Conservation (phyloP, 2,113 vertebrate genomes). For the Chloebia gouldiae region DNA sequence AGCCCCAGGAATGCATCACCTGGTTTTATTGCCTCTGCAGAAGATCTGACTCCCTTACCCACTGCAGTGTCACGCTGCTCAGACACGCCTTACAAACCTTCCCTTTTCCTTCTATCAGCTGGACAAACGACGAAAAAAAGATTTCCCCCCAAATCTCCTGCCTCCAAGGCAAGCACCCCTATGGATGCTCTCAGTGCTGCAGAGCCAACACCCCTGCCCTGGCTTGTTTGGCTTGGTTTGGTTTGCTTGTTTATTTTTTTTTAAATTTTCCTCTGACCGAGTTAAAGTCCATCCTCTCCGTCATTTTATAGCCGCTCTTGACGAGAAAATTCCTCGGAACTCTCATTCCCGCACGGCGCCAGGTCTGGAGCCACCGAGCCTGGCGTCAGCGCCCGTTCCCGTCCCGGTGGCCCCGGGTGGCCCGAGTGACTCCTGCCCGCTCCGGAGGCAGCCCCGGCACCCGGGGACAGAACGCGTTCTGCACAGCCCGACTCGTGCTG, state of each 20-base stretch:
- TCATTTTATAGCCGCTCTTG: neutral
- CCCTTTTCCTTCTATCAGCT: neutral
- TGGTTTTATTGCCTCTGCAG: neutral
- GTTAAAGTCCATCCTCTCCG: neutral
- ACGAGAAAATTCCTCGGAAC: neutral
- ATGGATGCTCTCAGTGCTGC: accelerated
- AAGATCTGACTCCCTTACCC: neutral
- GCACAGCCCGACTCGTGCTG: neutral
- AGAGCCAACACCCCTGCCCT: neutral
- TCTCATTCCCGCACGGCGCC: neutral
- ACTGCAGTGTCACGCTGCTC: neutral
- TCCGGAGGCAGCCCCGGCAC: neutral
- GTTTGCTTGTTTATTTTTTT: neutral
- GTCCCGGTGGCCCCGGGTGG: accelerated
- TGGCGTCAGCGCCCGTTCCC: neutral
- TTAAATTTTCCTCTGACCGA: neutral
- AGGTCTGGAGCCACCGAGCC: neutral
- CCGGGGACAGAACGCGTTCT: neutral
- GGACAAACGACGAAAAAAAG: accelerated
- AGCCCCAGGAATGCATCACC: neutral
- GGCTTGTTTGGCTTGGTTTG: neutral
- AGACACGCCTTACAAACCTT: accelerated
- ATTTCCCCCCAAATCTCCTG: neutral
- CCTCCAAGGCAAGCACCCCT: neutral
- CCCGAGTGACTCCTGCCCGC: neutral